Evolutionary conservation across 2,888 invertebrate species (phyloP).

Genomic region (Tipula confusa): DNA sequence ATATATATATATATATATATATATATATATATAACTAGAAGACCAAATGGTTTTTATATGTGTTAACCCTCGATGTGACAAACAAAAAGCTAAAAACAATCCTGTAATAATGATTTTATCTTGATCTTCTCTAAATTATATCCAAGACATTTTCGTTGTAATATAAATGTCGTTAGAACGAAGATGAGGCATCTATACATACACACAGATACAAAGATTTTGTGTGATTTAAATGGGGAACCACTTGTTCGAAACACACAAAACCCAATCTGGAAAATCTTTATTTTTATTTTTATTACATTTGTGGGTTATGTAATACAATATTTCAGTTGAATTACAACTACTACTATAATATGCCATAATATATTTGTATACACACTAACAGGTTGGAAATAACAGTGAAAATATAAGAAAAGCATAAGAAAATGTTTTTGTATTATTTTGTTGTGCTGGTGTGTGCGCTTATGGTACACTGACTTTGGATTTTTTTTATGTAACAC

Average conservation of each 20-base stretch:
- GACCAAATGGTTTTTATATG: conserved; percentile 20
- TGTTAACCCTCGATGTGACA: conserved; percentile 3
- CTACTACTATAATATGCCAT: background rate
- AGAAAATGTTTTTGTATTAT: background rate
- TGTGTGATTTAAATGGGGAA: conserved; percentile 14
- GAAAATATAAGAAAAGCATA: background rate
- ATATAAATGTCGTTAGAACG: background rate
- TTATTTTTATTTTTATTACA: conserved; percentile 14
- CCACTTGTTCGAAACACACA: conserved; percentile 17
- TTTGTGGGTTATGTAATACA: conserved; percentile 3
- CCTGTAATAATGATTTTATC: conserved; percentile 12
- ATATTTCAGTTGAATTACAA: background rate
- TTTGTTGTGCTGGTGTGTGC: background rate
- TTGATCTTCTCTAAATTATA: conserved; percentile 1
- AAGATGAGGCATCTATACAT: background rate
- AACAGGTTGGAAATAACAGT: conserved; percentile 25
- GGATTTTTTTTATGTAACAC: background rate
- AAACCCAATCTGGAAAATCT: conserved; percentile 20
- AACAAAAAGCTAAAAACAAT: background rate
- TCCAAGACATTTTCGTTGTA: background rate
- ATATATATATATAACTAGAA: too few relatives aligned
- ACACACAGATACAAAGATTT: background rate
- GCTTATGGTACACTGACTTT: background rate
- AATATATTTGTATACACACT: background rate
- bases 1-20: too few relatives aligned